Evolutionary conservation across 2,113 vertebrate species (phyloP).

Genomic region (Dascyllus trimaculatus): DNA sequence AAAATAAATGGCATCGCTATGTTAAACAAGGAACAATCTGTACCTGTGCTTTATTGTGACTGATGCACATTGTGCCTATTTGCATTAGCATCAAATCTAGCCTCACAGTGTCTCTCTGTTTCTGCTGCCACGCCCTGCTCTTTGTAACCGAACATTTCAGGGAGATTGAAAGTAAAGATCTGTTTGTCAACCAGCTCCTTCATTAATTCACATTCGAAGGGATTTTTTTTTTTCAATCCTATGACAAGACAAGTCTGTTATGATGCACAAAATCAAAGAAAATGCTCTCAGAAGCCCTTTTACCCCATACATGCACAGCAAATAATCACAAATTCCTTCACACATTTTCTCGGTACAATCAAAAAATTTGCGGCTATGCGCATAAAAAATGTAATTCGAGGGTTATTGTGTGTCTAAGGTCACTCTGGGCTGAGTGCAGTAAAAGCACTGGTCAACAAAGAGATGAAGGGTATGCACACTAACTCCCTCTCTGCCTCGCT

Average conservation of each 20-base stretch:
- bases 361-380: slow-evolving; percentile 4
- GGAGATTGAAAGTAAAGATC: slow-evolving; percentile 5
- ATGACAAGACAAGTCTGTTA: not conserved
- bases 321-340: not conserved
- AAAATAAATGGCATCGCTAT: too few relatives aligned
- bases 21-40: too few relatives aligned
- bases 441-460: slow-evolving; percentile 54
- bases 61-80: not conserved
- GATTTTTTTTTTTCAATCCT: slow-evolving; percentile 15
- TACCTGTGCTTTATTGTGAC: not conserved
- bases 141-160: slow-evolving; percentile 12
- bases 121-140: slow-evolving; percentile 12
- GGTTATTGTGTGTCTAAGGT: slow-evolving; percentile 31
- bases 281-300: slow-evolving; percentile 1
- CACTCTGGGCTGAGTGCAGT: slow-evolving; percentile 19
- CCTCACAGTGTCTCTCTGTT: not conserved
- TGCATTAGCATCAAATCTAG: too few relatives aligned
- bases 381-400: slow-evolving; percentile 28
- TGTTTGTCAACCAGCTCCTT: not conserved
- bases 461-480: slow-evolving; percentile 50
- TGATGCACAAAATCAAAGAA: not conserved
- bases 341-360: not conserved
- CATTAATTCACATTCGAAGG: slow-evolving; percentile 9
- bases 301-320: not conserved
- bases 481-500: slow-evolving; percentile 13